Base-by-base conservation (phyloP, 1,140 invertebrate species). In the Pantala flavescens region DNA sequence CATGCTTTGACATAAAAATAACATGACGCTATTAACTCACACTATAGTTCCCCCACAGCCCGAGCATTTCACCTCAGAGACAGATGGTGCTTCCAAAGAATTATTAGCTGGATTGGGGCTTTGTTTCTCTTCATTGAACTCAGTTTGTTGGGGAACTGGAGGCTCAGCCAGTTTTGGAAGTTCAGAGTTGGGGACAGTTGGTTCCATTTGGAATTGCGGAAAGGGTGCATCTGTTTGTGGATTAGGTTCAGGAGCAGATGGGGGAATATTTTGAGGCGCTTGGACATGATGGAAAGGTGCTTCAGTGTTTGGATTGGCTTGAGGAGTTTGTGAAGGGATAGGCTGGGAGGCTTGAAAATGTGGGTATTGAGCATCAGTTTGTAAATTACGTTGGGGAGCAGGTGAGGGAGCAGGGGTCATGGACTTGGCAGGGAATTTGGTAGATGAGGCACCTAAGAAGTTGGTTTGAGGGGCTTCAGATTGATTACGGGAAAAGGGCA, bases 11-110 rank as follows among this genome's bases (percentile, higher is more conserved):
- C 28, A 36, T 36, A 36, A 9, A 36, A 36, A 36, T 36, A 9
- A 36, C 2, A 36, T 9, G 28, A 63, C 49, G n/a, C 49, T n/a
- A 36, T 63, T 16, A 83, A 87, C 87, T 93, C 91, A 93, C 91
- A 90, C 88, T 82, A 93, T 90, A 81, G 87, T 85, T 80, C 87
- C 85, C 84, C 89, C 88, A 84, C 91, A 93, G 80, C 89, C 89
- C 81, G 84, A 86, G 85, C 91, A 93, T 81, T 86, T 85, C 43
- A 76, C 77, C 63, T 76, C 43, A 43, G 73, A 73, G 28, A 73
- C 75, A 72, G 72, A 21, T 16, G 49, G 49, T 21, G 49, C 49
- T 7, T 63, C 49, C 14, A 21, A 14, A 19, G 49, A 21, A 63
- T 5, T 63, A 63, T 12, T 63, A 70, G 24, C 55, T 63, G 73